Evolutionary conservation across 2,888 invertebrate genomes (phyloP).

Genomic region (Drosophila greeni): DNA sequence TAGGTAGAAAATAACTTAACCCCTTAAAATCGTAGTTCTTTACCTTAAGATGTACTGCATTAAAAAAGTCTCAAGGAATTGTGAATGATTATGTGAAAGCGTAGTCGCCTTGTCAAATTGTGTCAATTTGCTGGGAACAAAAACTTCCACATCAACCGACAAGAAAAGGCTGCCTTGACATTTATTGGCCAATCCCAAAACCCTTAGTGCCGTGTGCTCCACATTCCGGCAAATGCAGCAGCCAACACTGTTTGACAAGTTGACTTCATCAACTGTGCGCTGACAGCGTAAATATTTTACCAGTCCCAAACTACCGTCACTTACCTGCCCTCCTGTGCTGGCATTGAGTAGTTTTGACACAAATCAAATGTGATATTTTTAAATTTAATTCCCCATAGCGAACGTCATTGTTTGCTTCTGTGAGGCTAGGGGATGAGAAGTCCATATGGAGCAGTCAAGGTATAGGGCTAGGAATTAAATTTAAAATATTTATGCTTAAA

Average conservation of each 20-base stretch:
- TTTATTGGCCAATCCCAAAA: conserved; percentile 6
- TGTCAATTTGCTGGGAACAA: conserved; percentile 3
- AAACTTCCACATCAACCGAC: conserved; percentile 4
- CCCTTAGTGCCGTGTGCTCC: neutral
- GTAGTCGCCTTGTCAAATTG: conserved; percentile 4
- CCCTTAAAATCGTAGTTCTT: neutral
- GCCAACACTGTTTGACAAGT: conserved; percentile 16
- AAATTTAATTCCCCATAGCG: conserved; percentile 3
- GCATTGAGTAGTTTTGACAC: conserved; percentile 46
- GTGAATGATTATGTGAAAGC: conserved; percentile 6
- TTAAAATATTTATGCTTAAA: neutral
- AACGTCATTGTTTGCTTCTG: neutral
- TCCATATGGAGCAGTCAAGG: too few species aligned
- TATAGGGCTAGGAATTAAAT: too few species aligned
- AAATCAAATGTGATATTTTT: conserved; percentile 60
- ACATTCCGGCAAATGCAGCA: conserved; percentile 6
- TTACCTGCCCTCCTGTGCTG: conserved; percentile 28
- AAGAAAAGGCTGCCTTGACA: conserved; percentile 8
- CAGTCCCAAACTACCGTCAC: conserved; percentile 36
- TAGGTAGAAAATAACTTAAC: too few species aligned
- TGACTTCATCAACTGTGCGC: conserved; percentile 36
- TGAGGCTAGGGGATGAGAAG: neutral
- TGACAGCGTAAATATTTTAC: conserved; percentile 67
- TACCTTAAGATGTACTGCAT: neutral
- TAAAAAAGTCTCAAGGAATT: too few species aligned